A percentile compares a stretch with the other conserved stretches of the same genome.
phyloP scores from a whole-genome alignment of 1,140 invertebrate genomes.

The Leguminivora glycinivorella region DNA sequence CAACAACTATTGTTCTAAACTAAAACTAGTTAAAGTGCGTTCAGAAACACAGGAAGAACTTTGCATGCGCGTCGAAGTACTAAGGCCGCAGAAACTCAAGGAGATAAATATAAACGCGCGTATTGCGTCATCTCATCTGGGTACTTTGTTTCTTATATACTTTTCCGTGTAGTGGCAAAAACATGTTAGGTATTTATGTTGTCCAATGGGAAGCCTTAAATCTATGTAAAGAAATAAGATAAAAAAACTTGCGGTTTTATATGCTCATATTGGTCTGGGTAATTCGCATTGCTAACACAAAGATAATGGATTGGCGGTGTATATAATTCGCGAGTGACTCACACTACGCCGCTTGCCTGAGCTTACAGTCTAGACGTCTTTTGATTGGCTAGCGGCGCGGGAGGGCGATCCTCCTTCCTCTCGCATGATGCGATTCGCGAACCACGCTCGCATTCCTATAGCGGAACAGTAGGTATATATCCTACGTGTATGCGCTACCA shows the following conservation, averaged over 20 bases:
- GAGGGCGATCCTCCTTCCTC: conserved; percentile 77
- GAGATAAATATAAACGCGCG: conserved; percentile 38
- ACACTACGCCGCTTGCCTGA: conserved; percentile 42
- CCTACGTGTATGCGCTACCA: conserved; percentile 51
- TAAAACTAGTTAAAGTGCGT: conserved; percentile 37
- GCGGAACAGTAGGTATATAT: conserved; percentile 55
- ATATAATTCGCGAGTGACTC: conserved; percentile 63
- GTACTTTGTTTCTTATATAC: conserved; percentile 22
- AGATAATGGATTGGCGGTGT: conserved; percentile 45
- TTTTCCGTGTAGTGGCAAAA: not conserved
- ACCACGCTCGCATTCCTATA: conserved; percentile 50
- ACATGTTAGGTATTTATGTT: not conserved
- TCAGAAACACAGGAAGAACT: conserved; percentile 46
- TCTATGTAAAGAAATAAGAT: conserved; percentile 23
- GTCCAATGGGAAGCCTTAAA: conserved; percentile 35
- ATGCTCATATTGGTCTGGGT: not conserved
- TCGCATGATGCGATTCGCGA: conserved; percentile 74
- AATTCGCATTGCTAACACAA: conserved; percentile 1
- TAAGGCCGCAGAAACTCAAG: conserved; percentile 50
- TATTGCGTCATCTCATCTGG: conserved; percentile 24
- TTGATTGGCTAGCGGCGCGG: conserved; percentile 62
- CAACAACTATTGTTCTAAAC: conserved; percentile 45
- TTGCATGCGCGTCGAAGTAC: conserved; percentile 47
- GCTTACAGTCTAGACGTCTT: conserved; percentile 50
- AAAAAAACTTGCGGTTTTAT: conserved; percentile 7